Base-by-base conservation (phyloP, 2,797 vertebrate species). In the Nannoperca australis region DNA sequence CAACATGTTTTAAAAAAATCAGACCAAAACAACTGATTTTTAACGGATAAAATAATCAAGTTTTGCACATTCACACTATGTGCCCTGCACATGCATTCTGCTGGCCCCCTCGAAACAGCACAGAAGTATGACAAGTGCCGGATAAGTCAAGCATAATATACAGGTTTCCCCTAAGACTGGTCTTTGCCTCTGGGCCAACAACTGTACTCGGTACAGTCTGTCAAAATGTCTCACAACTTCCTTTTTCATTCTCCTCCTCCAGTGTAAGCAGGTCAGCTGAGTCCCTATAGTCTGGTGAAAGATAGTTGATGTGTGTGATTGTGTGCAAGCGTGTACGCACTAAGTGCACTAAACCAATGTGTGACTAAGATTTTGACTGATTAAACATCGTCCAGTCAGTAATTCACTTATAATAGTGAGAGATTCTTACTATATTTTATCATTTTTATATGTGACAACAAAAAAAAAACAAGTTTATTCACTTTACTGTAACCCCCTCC, bases 31-130 rank as follows among this genome's bases (percentile, higher is more conserved):
- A 70, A 78, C 64, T 36, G 9, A 67, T 76, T 58, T 79, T 78
- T 44, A 81, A 80, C 13, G 80, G 49, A 81, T 54, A 79, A 76
- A 76, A 86, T 54, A 71, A 88, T 88, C 54, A 77, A 76, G 76
- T 83, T 86, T 85, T 86, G 80, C 78, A 90, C 87, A 79, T 90
- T 87, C 70, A 80, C 86, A 89, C 84, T 85, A 73, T 91, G 93
- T 93, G 88, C 91, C 87, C 91, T 84, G 91, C 90, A 92, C 89
- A 92, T 91, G 86, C 88, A 76, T 89, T 85, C 84, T 83, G 85
- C 80, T 95, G 94, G 94, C 91, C 93, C 94, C 92, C 76, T 88
- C 10, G 20, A 82, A 87, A 86, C 70, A 89, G 85, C 78, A 89
- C 83, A 76, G 32, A 78, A 65, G 66, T 89, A 60, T 65, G 66